These are phyloP conservation scores for Xestobium rufovillosum DNA, from an alignment of 2,888 invertebrate genomes.

Conservation along the genomic window DNA sequence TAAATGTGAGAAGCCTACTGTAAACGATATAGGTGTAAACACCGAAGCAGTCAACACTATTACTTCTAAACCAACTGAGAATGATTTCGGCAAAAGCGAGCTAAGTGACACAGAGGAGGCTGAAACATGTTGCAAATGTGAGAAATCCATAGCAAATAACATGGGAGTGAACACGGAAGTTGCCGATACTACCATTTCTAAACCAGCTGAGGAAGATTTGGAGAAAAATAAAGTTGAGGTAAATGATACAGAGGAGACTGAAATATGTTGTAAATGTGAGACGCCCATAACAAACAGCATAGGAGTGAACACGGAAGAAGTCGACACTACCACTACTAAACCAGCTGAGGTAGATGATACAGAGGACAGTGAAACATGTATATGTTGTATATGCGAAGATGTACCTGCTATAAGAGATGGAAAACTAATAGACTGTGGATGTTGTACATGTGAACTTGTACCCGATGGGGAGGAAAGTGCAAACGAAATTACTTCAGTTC, in stretches of 20 bases:
- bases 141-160: constrained; percentile 6
- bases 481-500: too few relatives aligned
- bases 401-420: too few relatives aligned
- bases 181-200: constrained; percentile 9
- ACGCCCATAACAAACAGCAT: too few relatives aligned
- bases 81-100: too few relatives aligned
- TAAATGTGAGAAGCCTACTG: background rate
- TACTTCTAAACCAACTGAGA: constrained; percentile 12
- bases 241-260: constrained; percentile 4
- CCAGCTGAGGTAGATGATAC: constrained; percentile 1
- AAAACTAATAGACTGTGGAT: too few relatives aligned
- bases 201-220: constrained; percentile 8
- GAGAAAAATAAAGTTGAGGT: background rate
- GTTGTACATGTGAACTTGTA: too few relatives aligned
- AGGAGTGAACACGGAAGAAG: background rate
- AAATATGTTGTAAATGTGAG: too few relatives aligned
- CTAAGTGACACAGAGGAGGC: constrained; percentile 8
- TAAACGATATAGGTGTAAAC: background rate
- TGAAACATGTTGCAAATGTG: constrained; percentile 2
- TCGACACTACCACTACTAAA: background rate
- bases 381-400: too few relatives aligned
- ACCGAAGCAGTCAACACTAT: constrained; percentile 9
- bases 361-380: constrained; percentile 6
- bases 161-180: background rate
- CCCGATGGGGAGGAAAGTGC: too few relatives aligned